Conservation (phyloP, 1,140 invertebrate species). For the Caerostris darwini region DNA sequence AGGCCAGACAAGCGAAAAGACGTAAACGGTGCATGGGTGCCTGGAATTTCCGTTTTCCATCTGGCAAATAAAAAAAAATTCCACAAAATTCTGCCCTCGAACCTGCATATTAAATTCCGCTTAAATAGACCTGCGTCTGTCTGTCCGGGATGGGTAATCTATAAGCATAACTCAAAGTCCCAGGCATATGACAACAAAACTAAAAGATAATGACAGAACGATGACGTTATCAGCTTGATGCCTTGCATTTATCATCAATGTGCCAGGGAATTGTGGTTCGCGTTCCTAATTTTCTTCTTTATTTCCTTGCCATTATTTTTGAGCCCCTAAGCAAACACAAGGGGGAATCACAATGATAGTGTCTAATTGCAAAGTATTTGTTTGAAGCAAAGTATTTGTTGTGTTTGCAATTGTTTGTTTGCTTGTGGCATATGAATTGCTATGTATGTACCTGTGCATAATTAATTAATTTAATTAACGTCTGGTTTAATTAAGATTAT, state of each 20-base stretch:
- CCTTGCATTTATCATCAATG: conserved; percentile 20
- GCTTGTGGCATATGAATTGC: too few relatives aligned
- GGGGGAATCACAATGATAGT: too few relatives aligned
- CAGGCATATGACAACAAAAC: not conserved
- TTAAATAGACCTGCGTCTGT: not conserved
- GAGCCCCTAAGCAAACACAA: not conserved
- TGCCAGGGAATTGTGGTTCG: not conserved
- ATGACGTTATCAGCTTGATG: not conserved
- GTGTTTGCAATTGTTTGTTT: too few relatives aligned
- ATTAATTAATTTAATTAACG: too few relatives aligned
- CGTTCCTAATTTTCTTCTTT: not conserved
- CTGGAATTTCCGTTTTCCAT: not conserved
- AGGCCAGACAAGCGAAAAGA: too few relatives aligned
- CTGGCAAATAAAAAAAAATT: not conserved
- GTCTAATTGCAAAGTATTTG: too few relatives aligned
- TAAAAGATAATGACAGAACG: conserved; percentile 2
- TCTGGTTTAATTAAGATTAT: too few relatives aligned
- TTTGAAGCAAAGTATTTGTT: too few relatives aligned
- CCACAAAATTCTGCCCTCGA: not conserved
- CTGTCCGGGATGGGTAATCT: not conserved
- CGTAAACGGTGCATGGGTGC: not conserved
- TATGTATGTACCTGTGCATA: too few relatives aligned
- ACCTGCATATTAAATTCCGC: not conserved
- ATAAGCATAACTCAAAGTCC: not conserved
- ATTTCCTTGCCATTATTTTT: not conserved